Percentiles rank a stretch among this genome's conserved stretches.
Conservation (phyloP, 2,888 invertebrate species). For the Drosophila pegasa region DNA sequence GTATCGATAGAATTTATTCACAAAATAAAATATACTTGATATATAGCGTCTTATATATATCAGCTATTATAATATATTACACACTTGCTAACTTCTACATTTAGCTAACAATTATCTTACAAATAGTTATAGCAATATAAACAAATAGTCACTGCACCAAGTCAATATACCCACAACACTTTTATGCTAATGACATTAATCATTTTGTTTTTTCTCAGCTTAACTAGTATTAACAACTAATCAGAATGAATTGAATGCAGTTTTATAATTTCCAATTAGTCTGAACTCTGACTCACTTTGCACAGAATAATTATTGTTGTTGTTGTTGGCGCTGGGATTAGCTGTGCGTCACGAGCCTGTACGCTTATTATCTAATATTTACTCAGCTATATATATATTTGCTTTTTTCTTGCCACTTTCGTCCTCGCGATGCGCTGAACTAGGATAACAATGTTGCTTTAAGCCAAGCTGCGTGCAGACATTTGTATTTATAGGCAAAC, state of each 20-base stretch:
- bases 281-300: slow-evolving; percentile 52
- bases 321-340: slow-evolving; percentile 24
- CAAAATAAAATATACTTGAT: no score
- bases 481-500: slow-evolving; percentile 83
- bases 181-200: background rate
- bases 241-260: slow-evolving; percentile 38
- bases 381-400: slow-evolving; percentile 32
- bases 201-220: background rate
- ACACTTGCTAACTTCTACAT: no score
- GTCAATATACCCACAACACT: slow-evolving; percentile 1
- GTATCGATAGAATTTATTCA: no score
- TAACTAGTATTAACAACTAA: slow-evolving; percentile 20
- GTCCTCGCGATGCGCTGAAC: slow-evolving; percentile 72
- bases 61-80: no score
- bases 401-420: slow-evolving; percentile 26
- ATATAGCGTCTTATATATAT: no score
- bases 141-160: background rate
- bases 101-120: no score
- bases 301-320: slow-evolving; percentile 19
- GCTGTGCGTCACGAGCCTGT: slow-evolving; percentile 67
- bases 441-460: slow-evolving; percentile 82
- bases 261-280: slow-evolving; percentile 47
- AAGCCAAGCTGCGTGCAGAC: slow-evolving; percentile 79
- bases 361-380: slow-evolving; percentile 48
- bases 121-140: background rate